Base-by-base conservation (phyloP, 1,140 invertebrate genomes). In the Papilio machaon region DNA sequence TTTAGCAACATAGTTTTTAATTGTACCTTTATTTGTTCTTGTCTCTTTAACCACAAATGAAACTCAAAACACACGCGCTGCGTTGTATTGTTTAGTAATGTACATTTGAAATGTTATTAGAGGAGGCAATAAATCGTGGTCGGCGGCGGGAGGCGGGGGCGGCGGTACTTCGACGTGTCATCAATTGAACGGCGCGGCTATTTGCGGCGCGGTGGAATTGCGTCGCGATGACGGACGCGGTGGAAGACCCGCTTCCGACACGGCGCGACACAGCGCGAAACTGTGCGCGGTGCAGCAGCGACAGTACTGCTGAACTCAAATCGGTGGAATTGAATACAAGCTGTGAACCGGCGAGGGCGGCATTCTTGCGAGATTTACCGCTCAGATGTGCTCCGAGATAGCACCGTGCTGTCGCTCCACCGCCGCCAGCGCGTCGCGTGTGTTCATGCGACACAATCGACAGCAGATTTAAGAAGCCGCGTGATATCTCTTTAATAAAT, bases 221-320 rank as follows among this genome's bases (percentile, higher is more conserved):
- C 15, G 15, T 13, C 52, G 52, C 1, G 52, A 54, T 17, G 52
- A 54, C 52, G 17, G 52, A 54, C 52, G 52, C 52, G 52, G 13
- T 17, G 9, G 19, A n/a, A 23, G 64, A 67, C 2, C 64, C 64
- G 23, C 64, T 67, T 4, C 64, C 38, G 79, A 80, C 73, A 67
- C 67, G 79, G 54, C 54, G 47, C 79, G 79, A 73, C 73, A 80
- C 67, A 64, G 35, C 9, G 19, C 58, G 58, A 60, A n/a, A 23
- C 67, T 7, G 11, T n/a, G 67, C 35, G 11, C 70, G 38, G 35
- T 19, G 35, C 38, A 35, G 13, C 35, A 30, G 8, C 8, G 23
- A 23, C 19, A 64, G 11, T 11, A 30, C 60, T 10, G 17, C 52
- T 13, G 10, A n/a, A 30, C 60, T 30, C 23, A 64, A 30, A 64